Conservation (phyloP, 2,797 vertebrate species). For the Acipenser oxyrinchus region DNA sequence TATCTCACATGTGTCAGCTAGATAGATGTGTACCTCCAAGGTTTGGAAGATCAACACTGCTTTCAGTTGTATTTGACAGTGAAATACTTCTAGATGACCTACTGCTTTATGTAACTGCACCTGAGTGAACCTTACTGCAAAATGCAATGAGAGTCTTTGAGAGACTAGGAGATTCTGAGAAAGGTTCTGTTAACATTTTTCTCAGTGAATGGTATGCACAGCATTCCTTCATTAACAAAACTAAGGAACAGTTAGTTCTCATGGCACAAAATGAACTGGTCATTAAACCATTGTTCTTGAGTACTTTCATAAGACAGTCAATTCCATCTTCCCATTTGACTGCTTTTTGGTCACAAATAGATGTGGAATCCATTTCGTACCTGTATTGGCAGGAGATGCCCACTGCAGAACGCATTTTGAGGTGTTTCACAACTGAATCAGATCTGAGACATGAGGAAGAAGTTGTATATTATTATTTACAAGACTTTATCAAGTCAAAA, state of each 20-base stretch:
- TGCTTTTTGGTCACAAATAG: not conserved
- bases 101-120: slow-evolving; percentile 1
- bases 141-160: not conserved
- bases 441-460: not conserved
- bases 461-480: slow-evolving; percentile 4
- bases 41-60: not conserved
- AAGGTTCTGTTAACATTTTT: not conserved
- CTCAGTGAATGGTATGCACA: not conserved
- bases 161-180: not conserved
- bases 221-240: too few species aligned
- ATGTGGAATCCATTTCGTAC: too few species aligned
- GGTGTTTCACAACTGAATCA: not conserved
- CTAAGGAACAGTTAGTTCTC: not conserved
- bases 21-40: slow-evolving; percentile 3
- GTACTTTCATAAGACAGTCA: not conserved
- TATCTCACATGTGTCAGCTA: not conserved
- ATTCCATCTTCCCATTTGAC: not conserved
- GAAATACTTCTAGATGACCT: not conserved
- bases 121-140: not conserved
- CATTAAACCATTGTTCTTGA: slow-evolving; percentile 1
- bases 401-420: not conserved
- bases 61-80: not conserved
- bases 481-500: not conserved
- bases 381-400: not conserved
- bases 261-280: slow-evolving; percentile 1